Evolutionary conservation across 2,113 vertebrate genomes (phyloP), one percentile per base, ranked within the genome.

Genomic region (Gila orcuttii): DNA sequence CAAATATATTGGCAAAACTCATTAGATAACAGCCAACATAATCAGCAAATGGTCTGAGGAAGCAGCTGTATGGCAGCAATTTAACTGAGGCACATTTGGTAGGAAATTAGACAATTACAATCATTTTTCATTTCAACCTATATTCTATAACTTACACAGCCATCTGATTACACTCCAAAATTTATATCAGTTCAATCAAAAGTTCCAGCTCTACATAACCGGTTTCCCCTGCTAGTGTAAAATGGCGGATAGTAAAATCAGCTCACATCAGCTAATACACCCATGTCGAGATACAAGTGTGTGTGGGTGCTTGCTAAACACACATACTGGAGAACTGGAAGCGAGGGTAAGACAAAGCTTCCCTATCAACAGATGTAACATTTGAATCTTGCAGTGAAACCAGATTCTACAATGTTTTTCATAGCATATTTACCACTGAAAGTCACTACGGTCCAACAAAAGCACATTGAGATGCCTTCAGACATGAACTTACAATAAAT

Each of bases 171-270:
- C 25, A 21, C 8, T 73, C 13, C 3, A 4, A 21, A 55, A 42
- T 21, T 19, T 3, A 23, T 73, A 33, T 39, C 4, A 28, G 66
- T 36, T 71, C 31, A 57, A 57, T 42, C 81, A 71, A 47, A 71
- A 82, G 64, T 55, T 82, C 19, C 64, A 73, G 68, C 47, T 82
- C 60, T 33, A 69, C 25, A 83, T 59, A 36, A 73, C 75, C 28
- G 28, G 75, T 77, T 57, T 57, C 25, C 23, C 64, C 80, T 55
- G 28, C 64, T 52, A 23, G 39, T 81, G 39, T 66, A 69, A 82
- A 66, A 82, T 82, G 80, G 80, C 45, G 64, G 80, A 83, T 73
- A 57, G 4, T 52, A 83, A 83, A 83, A 82, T 81, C 79, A 62
- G 59, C 79, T 81, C 79, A 66, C 36, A 74, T 71, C 33, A 73